Evolutionary conservation across 2,113 vertebrate genomes (phyloP).

Genomic region (Larimichthys crocea): DNA sequence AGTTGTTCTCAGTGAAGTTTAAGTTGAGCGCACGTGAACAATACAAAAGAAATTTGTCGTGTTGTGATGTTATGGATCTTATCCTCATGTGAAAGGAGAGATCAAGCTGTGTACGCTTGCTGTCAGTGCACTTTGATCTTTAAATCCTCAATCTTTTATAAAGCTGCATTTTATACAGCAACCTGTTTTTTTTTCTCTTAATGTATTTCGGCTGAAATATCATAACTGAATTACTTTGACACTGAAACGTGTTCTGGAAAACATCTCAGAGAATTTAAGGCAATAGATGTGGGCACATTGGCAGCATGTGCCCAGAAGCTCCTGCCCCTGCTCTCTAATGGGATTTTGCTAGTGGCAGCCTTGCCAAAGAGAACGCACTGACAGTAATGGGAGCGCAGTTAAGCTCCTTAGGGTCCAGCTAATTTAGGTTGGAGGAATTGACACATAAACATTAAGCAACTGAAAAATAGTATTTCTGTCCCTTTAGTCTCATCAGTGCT

Average conservation of each 20-base stretch:
- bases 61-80: neutral
- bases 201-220: neutral
- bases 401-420: slow-evolving; percentile 79
- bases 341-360: slow-evolving; percentile 68
- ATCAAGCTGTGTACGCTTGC: neutral
- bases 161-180: neutral
- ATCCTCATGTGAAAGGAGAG: neutral
- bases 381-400: slow-evolving; percentile 54
- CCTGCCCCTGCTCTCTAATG: slow-evolving; percentile 66
- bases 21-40: neutral
- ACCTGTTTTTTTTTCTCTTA: neutral
- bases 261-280: neutral
- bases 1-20: neutral
- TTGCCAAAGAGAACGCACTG: slow-evolving; percentile 65
- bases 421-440: slow-evolving; percentile 70
- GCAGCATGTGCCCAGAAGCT: neutral
- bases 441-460: slow-evolving; percentile 61
- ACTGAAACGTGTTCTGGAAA: neutral
- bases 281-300: neutral
- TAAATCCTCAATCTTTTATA: neutral
- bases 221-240: neutral
- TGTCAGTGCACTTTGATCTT: neutral
- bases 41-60: neutral
- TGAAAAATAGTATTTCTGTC: slow-evolving; percentile 66
- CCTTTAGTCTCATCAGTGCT: slow-evolving; percentile 35